A percentile compares a stretch with the other conserved stretches of the same genome.
phyloP scores from a whole-genome alignment of 2,797 vertebrate genomes.

The Rhabdomys pumilio region DNA sequence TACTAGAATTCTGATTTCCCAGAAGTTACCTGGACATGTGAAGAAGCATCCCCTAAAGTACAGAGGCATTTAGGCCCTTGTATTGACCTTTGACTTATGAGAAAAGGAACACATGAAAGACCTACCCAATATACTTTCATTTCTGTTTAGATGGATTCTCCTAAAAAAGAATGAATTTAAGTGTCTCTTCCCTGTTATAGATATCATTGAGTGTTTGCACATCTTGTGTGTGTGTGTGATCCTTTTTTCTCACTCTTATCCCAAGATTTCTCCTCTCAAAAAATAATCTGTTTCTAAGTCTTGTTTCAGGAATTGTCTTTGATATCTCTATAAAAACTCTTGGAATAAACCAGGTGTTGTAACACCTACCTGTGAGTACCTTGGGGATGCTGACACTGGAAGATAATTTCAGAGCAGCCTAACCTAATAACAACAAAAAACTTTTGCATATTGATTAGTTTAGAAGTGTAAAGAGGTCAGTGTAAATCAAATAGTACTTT shows the following conservation, averaged over 20 bases:
- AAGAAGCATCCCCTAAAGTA: not conserved
- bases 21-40: not conserved
- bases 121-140: not conserved
- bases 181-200: not conserved
- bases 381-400: not conserved
- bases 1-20: not conserved
- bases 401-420: not conserved
- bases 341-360: not conserved
- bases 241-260: not conserved
- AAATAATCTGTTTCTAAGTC: not conserved
- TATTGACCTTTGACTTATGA: not conserved
- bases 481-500: not conserved
- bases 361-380: too few species aligned
- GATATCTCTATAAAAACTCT: constrained; percentile 5
- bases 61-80: not conserved
- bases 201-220: not conserved
- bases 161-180: not conserved
- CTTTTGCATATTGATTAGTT: not conserved
- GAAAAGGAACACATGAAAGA: not conserved
- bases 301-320: not conserved
- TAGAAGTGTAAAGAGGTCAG: not conserved
- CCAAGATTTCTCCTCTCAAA: not conserved
- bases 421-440: not conserved
- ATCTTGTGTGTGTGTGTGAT: not conserved
- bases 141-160: constrained; percentile 9